Conservation (phyloP, 2,888 invertebrate species). For the Euphydryas editha region DNA sequence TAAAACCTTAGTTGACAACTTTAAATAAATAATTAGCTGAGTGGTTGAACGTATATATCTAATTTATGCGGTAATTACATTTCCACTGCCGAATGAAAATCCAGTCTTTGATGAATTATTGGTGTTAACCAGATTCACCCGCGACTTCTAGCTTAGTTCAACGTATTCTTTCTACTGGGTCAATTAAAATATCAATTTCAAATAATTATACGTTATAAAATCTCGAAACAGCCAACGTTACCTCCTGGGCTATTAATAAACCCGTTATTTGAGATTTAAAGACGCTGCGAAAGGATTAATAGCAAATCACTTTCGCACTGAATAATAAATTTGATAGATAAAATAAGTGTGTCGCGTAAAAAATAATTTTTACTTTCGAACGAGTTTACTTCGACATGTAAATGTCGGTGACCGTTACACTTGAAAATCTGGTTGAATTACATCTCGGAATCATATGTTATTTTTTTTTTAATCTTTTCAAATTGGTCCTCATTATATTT, state of each 20-base stretch:
- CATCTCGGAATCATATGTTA: no score
- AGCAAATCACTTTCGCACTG: slow-evolving; percentile 1
- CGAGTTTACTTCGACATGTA: background rate
- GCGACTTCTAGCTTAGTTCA: no score
- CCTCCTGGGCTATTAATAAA: background rate
- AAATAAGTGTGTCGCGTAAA: slow-evolving; percentile 2
- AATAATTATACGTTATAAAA: background rate
- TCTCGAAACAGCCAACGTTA: background rate
- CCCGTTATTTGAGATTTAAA: slow-evolving; percentile 1
- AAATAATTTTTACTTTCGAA: slow-evolving; percentile 3
- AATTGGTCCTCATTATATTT: no score
- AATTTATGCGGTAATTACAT: background rate
- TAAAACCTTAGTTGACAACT: background rate
- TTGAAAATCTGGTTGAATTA: background rate
- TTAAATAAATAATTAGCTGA: background rate
- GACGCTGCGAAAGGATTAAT: background rate
- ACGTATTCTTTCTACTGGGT: no score
- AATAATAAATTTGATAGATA: background rate
- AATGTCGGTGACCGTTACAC: slow-evolving; percentile 2
- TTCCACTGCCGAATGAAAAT: background rate
- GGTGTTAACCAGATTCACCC: no score
- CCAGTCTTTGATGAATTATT: no score
- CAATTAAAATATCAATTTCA: background rate
- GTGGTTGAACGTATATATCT: background rate
- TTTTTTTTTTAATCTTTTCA: no score